A percentile compares a stretch with the other conserved stretches of the same genome.
phyloP scores from a whole-genome alignment of 2,113 vertebrate genomes.

The Antechinus stuartii region DNA sequence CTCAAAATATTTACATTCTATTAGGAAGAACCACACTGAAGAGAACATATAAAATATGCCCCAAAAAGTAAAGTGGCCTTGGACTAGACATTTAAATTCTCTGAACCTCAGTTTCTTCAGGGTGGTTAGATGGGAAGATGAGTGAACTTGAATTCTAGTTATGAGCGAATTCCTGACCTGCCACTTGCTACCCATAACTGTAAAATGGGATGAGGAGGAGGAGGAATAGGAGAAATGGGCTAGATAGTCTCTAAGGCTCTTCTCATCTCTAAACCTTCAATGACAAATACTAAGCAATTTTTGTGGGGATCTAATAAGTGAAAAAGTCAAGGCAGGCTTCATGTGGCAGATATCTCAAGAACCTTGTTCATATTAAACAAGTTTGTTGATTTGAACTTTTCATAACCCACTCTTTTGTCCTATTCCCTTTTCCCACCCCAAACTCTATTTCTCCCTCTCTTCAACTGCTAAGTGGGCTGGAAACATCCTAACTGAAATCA shows the following conservation, averaged over 20 bases:
- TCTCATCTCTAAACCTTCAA: background rate
- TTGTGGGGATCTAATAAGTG: background rate
- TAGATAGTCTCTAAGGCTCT: background rate
- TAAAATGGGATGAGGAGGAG: background rate
- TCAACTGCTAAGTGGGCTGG: background rate
- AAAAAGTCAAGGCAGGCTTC: background rate
- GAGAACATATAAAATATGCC: background rate
- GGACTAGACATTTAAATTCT: background rate
- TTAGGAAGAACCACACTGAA: background rate
- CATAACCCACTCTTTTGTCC: background rate
- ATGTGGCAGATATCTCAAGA: background rate
- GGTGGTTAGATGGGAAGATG: background rate
- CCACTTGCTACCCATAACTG: background rate
- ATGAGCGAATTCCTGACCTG: background rate
- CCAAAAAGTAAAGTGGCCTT: background rate
- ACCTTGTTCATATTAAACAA: background rate
- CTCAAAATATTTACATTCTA: background rate
- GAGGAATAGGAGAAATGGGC: background rate
- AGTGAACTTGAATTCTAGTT: background rate
- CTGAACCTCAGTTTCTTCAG: background rate
- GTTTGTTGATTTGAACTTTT: background rate
- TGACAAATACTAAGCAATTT: background rate
- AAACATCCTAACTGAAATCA: background rate
- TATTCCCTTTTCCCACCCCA: background rate
- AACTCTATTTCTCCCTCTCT: background rate